These are phyloP conservation scores for Lasioglossum vierecki DNA, from an alignment of 2,888 invertebrate genomes.

Conservation along the genomic window DNA sequence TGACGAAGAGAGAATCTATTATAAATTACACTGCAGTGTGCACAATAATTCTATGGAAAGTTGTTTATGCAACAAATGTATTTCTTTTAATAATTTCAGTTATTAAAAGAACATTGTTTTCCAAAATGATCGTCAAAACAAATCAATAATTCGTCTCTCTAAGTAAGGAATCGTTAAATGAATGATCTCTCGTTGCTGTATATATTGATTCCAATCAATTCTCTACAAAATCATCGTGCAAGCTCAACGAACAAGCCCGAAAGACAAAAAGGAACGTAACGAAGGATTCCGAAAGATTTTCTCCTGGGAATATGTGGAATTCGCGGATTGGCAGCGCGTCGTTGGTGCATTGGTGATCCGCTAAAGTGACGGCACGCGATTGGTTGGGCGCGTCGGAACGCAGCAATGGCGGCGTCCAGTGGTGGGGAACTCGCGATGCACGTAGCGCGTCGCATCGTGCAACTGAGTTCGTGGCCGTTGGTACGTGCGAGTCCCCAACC, in stretches of 20 bases:
- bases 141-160: not conserved
- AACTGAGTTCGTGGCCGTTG: slow-evolving; percentile 21
- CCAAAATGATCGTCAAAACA: not conserved
- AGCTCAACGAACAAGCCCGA: not conserved
- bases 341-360: slow-evolving; percentile 28
- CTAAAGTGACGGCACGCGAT: slow-evolving; percentile 47
- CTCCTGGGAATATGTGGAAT: not conserved
- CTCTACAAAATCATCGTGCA: not conserved
- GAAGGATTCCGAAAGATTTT: not conserved
- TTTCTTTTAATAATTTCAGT: not conserved
- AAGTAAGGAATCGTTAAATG: too few species aligned
- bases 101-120: not conserved
- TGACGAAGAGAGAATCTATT: not conserved
- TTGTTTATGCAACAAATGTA: not conserved
- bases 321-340: not conserved
- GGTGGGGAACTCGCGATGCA: slow-evolving; percentile 8
- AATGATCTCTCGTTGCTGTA: not conserved
- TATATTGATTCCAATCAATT: not conserved
- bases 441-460: slow-evolving; percentile 23
- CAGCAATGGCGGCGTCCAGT: slow-evolving; percentile 36
- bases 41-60: not conserved
- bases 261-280: not conserved
- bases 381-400: slow-evolving; percentile 8
- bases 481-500: slow-evolving; percentile 42
- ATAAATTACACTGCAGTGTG: not conserved